Base-by-base conservation (phyloP, 1,140 invertebrate species). In the Dufourea novaeangliae region DNA sequence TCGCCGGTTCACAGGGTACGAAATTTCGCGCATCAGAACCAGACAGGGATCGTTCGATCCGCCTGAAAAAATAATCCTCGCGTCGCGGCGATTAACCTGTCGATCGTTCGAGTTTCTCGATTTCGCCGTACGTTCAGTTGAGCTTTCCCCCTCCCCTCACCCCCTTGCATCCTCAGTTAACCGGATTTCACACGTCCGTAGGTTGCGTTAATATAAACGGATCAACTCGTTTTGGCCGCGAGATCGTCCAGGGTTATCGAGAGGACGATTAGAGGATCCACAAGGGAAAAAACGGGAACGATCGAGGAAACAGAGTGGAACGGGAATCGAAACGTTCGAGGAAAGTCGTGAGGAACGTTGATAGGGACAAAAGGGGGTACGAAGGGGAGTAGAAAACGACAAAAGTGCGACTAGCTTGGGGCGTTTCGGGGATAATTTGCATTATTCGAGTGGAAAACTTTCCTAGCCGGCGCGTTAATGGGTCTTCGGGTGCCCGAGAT, bases 341-440 rank as follows among this genome's bases (percentile, higher is more conserved):
- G 27, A 46, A 69, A 41, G 64, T 74, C 11, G 54, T 10, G 32
- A 2, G 5, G 20, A 37, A 29, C n/a, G n/a, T n/a, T n/a, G 20
- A 14, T 39, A 46, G 37, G 52, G 62, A 46, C 44, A 6, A 37
- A 66, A 11, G 41, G 44, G 62, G n/a, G 50, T 37, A 10, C 14
- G 34, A 27, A 32, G 1, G 20, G 32, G 20, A n/a, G 29, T 3
- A 41, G 54, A 1, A 3, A 64, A 32, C 66, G 68, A 66, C 66
- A 44, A 67, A 59, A 67, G 25, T 27, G 34, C n/a, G 61, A 76
- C 54, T 12, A 54, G 46, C 56, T 75, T 11, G 62, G 44, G 80
- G 82, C 80, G 81, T 80, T 83, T 71, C 71, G 67, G 59, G 67
- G 66, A 80, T 84, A 84, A 84, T 84, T 84, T 83, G 81, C 82